Evolutionary conservation across 2,113 vertebrate species (phyloP), one percentile per base, ranked within the genome.

Genomic region (Rhinoptilus africanus): DNA sequence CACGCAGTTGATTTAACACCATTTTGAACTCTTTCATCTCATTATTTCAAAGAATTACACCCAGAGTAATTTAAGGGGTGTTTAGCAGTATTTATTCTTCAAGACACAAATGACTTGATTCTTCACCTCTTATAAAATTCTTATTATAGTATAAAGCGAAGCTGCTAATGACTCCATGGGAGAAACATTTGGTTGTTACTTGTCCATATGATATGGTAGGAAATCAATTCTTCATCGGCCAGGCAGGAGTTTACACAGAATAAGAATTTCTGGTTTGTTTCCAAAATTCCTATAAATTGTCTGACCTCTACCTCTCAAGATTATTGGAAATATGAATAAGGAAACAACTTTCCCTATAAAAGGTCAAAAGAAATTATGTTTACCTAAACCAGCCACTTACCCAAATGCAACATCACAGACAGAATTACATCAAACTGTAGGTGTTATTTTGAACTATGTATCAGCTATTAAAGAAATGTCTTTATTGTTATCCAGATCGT

Each of bases 401-500:
- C 18, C 45, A 69, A 91, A 59, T 59, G 66, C 62, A 91, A 37
- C 22, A 76, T 66, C 45, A 66, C 27, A 92, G 68, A 43, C 18
- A 82, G 67, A 91, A 82, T 62, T 69, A 50, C 26, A 85, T 62
- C 45, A 75, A 82, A 51, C 20, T 83, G 50, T 88, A 86, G 50
- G n/a, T 76, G 34, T 94, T 74, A 86, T 66, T 95, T 92, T 90
- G 64, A 95, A 86, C 50, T 76, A 68, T 68, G 35, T 21, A 54
- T 66, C 73, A 95, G 47, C 51, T 83, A 48, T 66, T 48, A 92
- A 60, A 97, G 30, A 50, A 24, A 66, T 76, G 8, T 93, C 62
- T 96, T 89, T 97, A 18, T 95, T 96, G 24, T 48, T 88, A 71
- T 63, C 60, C 95, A 98, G 98, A 97, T n/a, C 26, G 5, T 64